Evolutionary conservation across 2,113 vertebrate species (phyloP).

Genomic region (Prolemur simus): DNA sequence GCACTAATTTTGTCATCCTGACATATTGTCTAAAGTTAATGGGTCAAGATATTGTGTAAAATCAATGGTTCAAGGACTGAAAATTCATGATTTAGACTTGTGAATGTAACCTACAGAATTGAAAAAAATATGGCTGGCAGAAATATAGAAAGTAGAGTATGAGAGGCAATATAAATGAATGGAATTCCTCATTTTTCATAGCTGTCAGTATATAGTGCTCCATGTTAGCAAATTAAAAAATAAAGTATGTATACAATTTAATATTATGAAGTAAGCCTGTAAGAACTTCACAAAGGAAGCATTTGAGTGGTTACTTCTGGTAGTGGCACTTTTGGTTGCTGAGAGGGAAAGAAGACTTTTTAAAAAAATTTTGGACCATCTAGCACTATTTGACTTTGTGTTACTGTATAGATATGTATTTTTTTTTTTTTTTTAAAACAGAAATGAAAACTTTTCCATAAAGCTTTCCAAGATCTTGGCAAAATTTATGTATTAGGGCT

Average conservation of each 20-base stretch:
- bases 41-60: not conserved
- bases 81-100: not conserved
- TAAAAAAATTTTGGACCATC: not conserved
- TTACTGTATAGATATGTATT: not conserved
- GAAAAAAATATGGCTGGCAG: not conserved
- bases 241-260: not conserved
- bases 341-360: not conserved
- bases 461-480: not conserved
- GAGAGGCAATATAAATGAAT: not conserved
- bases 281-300: not conserved
- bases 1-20: not conserved
- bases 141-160: not conserved
- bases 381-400: not conserved
- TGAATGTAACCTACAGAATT: not conserved
- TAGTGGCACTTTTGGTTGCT: not conserved
- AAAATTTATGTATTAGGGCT: not conserved
- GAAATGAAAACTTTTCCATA: not conserved
- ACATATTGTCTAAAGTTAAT: not conserved
- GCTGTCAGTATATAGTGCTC: not conserved
- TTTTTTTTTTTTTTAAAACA: slow-evolving; percentile 7
- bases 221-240: not conserved
- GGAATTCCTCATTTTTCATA: not conserved
- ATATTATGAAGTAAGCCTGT: not conserved
- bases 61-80: not conserved
- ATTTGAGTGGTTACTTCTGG: not conserved